A percentile compares a stretch with the other conserved stretches of the same genome.
Evolutionary conservation across 2,888 invertebrate species (phyloP).

Genomic region (Patella depressa): DNA sequence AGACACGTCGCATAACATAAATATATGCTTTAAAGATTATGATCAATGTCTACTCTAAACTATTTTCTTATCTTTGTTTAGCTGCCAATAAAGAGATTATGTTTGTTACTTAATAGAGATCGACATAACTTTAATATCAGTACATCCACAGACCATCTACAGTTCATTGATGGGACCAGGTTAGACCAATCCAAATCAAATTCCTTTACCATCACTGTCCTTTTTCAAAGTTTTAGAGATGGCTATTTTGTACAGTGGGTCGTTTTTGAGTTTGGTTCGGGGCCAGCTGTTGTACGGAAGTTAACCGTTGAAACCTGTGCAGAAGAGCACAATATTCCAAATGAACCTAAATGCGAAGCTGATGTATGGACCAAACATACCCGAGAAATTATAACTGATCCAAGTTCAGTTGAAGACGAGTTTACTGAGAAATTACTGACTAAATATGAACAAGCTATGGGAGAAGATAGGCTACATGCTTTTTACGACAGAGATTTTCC

Average conservation of each 20-base stretch:
- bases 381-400: constrained; percentile 54
- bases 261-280: constrained; percentile 65
- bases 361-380: constrained; percentile 65
- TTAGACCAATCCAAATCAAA: no score
- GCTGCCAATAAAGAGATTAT: constrained; percentile 54
- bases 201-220: no score
- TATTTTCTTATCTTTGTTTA: constrained; percentile 28
- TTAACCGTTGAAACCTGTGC: constrained; percentile 63
- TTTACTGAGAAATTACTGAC: constrained; percentile 39
- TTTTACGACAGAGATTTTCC: constrained; percentile 56
- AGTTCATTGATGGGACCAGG: no score
- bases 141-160: no score
- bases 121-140: constrained; percentile 54
- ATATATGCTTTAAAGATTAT: no score
- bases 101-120: constrained; percentile 62
- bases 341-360: constrained; percentile 55
- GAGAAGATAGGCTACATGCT: constrained; percentile 58
- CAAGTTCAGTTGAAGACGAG: constrained; percentile 27
- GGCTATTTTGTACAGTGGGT: constrained; percentile 68
- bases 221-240: constrained; percentile 49
- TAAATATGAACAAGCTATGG: constrained; percentile 59
- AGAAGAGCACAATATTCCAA: constrained; percentile 31
- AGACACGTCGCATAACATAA: no score
- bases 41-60: not conserved
- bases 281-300: constrained; percentile 60